These are phyloP conservation scores for Felis chaus DNA, from an alignment of 2,113 vertebrate species.

Conservation along the genomic window DNA sequence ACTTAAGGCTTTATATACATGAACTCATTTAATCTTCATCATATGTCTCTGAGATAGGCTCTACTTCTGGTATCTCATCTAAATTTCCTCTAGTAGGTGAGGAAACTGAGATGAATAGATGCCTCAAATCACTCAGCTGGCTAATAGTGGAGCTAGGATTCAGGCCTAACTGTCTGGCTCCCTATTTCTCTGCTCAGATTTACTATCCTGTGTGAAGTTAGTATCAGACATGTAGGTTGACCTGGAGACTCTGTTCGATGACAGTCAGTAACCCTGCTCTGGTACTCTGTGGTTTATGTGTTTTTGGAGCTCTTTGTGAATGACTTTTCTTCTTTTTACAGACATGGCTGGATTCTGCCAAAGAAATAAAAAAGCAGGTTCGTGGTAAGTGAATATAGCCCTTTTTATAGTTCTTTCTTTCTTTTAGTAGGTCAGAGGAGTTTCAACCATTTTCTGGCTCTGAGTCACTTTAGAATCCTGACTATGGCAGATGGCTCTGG, in stretches of 20 bases:
- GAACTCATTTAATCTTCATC: slow-evolving; percentile 13
- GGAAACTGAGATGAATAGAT: not conserved
- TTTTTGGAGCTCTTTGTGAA: slow-evolving; percentile 74
- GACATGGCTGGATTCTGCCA: slow-evolving; percentile 96
- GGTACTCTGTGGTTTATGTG: not conserved
- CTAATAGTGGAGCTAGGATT: slow-evolving; percentile 3
- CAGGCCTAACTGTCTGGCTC: not conserved
- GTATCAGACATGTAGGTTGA: not conserved
- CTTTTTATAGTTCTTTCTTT: slow-evolving; percentile 54
- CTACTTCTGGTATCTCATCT: not conserved
- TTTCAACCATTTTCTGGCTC: slow-evolving; percentile 42
- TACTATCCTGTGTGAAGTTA: slow-evolving; percentile 5
- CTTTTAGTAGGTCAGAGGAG: slow-evolving; percentile 68
- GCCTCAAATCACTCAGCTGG: not conserved
- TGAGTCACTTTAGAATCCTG: slow-evolving; percentile 65
- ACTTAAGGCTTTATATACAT: not conserved
- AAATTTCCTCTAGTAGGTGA: not conserved
- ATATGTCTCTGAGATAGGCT: not conserved
- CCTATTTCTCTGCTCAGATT: slow-evolving; percentile 5
- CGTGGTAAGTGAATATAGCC: slow-evolving; percentile 87
- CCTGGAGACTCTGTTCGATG: not conserved
- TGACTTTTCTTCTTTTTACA: slow-evolving; percentile 83
- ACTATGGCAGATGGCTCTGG: slow-evolving; percentile 57
- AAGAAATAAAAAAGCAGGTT: slow-evolving; percentile 96
- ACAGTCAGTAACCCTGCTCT: not conserved